phyloP scores from a whole-genome alignment of 2,113 vertebrate genomes.

The Thalassarche chlororhynchos region DNA sequence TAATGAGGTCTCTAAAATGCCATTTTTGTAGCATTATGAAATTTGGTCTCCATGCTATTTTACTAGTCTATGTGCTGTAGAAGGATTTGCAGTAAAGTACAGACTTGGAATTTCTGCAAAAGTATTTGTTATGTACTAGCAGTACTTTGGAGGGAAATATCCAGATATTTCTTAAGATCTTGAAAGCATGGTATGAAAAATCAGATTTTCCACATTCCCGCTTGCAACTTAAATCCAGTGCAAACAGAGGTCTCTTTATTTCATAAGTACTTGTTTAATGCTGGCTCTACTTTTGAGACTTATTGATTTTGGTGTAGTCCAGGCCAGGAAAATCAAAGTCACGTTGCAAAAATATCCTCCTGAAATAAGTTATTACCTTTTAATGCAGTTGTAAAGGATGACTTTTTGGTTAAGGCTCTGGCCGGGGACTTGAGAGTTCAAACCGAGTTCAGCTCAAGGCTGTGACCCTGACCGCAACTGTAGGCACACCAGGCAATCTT shows the following conservation, averaged over 20 bases:
- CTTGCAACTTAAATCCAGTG: constrained; percentile 41
- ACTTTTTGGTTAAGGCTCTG: background rate
- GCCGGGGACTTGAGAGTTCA: background rate
- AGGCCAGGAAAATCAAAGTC: constrained; percentile 61
- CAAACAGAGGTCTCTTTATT: constrained; percentile 46
- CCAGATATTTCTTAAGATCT: constrained; percentile 50
- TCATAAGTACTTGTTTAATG: constrained; percentile 3
- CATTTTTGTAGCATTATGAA: background rate
- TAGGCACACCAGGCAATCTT: background rate
- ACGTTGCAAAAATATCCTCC: constrained; percentile 13
- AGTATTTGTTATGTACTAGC: background rate
- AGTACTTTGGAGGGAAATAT: background rate
- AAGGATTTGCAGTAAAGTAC: background rate
- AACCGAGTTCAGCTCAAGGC: background rate
- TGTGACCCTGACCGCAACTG: background rate
- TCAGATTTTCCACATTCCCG: constrained; percentile 54
- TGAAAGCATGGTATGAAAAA: constrained; percentile 46
- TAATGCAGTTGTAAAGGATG: background rate
- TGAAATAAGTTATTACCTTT: constrained; percentile 26
- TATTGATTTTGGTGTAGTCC: constrained; percentile 21
- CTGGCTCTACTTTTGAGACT: constrained; percentile 33
- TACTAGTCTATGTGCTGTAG: background rate
- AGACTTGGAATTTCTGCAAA: constrained; percentile 10
- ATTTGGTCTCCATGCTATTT: background rate
- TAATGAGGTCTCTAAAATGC: background rate